phyloP scores from a whole-genome alignment of 2,113 vertebrate genomes.

The Cebidichthys violaceus region DNA sequence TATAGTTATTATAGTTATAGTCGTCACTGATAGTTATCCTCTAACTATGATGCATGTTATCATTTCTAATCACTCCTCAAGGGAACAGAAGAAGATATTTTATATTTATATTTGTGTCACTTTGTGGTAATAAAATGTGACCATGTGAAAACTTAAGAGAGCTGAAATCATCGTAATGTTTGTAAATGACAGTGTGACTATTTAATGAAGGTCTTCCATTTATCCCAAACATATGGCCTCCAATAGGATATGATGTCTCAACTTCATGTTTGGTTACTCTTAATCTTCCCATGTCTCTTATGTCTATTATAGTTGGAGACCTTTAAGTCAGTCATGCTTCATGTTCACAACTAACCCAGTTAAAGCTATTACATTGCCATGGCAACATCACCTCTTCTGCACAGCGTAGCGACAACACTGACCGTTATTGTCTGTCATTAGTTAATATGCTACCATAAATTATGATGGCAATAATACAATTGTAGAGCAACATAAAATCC shows the following conservation, averaged over 20 bases:
- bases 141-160: neutral
- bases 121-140: constrained; percentile 1
- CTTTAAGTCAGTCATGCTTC: constrained; percentile 14
- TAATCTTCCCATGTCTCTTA: neutral
- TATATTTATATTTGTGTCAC: neutral
- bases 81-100: neutral
- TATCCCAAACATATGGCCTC: neutral
- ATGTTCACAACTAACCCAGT: constrained; percentile 47
- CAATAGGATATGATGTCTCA: neutral
- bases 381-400: constrained; percentile 23
- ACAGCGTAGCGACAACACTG: neutral
- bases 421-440: constrained; percentile 19
- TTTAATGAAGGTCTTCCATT: neutral
- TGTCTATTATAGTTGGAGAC: neutral
- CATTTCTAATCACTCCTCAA: neutral
- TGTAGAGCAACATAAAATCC: neutral
- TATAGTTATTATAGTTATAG: too few relatives aligned
- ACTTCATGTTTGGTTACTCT: neutral
- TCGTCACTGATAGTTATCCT: neutral
- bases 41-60: neutral
- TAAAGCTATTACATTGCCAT: constrained; percentile 14
- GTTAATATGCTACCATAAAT: constrained; percentile 7
- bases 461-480: neutral
- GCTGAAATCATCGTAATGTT: constrained; percentile 18
- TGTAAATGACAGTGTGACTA: neutral